phyloP scores from a whole-genome alignment of 2,888 invertebrate genomes.

The Strigamia maritima region DNA sequence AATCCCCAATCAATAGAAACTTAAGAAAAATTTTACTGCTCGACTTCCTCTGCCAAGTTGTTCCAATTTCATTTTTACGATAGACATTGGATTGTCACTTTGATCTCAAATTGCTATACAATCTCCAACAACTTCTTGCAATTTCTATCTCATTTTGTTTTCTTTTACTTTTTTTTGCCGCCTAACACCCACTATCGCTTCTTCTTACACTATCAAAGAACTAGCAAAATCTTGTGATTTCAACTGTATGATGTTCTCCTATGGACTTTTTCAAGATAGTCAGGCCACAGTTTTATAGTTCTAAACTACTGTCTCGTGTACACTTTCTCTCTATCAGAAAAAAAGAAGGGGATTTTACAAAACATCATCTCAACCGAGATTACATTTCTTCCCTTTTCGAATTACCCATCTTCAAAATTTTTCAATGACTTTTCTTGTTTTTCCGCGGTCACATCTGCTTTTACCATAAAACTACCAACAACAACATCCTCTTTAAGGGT shows the following conservation, averaged over 20 bases:
- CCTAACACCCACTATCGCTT: conserved; percentile 25
- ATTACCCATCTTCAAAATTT: conserved; percentile 24
- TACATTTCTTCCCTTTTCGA: conserved; percentile 13
- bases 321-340: conserved; percentile 13
- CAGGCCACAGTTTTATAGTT: conserved; percentile 29
- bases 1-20: neutral
- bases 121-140: conserved; percentile 20
- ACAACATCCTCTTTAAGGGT: conserved; percentile 11
- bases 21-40: neutral
- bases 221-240: conserved; percentile 17
- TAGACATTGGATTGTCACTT: conserved; percentile 24
- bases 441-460: conserved; percentile 18
- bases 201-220: conserved; percentile 19
- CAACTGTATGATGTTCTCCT: conserved; percentile 18
- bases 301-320: conserved; percentile 27
- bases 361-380: conserved; percentile 29
- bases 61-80: conserved; percentile 22
- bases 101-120: conserved; percentile 24
- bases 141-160: conserved; percentile 24
- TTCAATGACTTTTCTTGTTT: conserved; percentile 23
- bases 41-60: neutral
- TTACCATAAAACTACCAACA: neutral
- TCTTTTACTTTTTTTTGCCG: neutral
- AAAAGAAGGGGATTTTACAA: conserved; percentile 11
- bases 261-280: conserved; percentile 16